Percentiles rank a stretch among this genome's conserved stretches.
phyloP scores from a whole-genome alignment of 2,888 invertebrate species.

The Anarsia innoxiella region DNA sequence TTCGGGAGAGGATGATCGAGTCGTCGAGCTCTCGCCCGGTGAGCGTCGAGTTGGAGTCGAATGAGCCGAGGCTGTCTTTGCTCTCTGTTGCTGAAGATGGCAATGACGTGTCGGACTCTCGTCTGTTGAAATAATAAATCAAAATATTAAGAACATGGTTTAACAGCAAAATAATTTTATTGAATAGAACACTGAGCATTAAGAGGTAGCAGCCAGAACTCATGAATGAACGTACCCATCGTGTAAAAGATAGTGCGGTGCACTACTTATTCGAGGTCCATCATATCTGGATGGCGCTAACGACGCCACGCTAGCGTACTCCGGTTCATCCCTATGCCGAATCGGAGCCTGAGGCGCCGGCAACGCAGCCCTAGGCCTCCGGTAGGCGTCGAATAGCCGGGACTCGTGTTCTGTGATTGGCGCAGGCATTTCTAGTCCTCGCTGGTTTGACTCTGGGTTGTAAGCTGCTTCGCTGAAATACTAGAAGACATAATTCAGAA shows the following conservation, averaged over 20 bases:
- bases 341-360: constrained; percentile 53
- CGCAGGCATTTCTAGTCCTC: constrained; percentile 68
- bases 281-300: constrained; percentile 54
- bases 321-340: constrained; percentile 55
- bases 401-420: constrained; percentile 68
- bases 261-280: constrained; percentile 38
- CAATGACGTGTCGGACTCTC: constrained; percentile 77
- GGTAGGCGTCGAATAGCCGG: constrained; percentile 68
- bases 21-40: constrained; percentile 82
- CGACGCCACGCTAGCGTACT: constrained; percentile 64
- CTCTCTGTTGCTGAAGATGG: constrained; percentile 79
- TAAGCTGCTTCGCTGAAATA: constrained; percentile 94
- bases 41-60: constrained; percentile 80
- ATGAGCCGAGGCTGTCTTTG: constrained; percentile 81
- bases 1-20: constrained; percentile 82
- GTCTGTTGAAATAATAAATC: constrained; percentile 60
- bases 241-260: constrained; percentile 58
- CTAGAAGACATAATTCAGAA: constrained; percentile 55
- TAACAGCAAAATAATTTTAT: too few species aligned
- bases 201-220: constrained; percentile 13
- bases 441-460: constrained; percentile 89
- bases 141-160: too few species aligned
- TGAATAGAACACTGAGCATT: too few species aligned
- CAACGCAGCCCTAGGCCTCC: constrained; percentile 53
- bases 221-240: too few species aligned